Evolutionary conservation across 2,797 vertebrate species (phyloP).

Genomic region (Molossus molossus): DNA sequence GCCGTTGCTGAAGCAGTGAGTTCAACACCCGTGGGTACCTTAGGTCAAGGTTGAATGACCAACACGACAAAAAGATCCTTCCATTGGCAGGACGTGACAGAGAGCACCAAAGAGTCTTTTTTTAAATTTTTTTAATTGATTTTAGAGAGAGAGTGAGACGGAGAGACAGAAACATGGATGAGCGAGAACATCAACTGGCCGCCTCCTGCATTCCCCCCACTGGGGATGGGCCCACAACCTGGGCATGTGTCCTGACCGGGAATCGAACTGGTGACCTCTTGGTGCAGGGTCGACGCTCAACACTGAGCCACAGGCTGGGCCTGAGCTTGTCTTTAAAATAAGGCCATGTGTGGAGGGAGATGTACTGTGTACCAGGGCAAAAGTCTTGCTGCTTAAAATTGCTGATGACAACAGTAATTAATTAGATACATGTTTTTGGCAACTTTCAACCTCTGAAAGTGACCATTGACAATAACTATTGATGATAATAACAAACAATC

Average conservation of each 20-base stretch:
- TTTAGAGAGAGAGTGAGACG: too few species aligned
- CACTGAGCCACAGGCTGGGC: too few species aligned
- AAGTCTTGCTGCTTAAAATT: slow-evolving; percentile 43
- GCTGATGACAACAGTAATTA: background rate
- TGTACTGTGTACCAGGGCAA: background rate
- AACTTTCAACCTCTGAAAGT: slow-evolving; percentile 49
- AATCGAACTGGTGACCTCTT: too few species aligned
- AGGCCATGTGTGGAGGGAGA: background rate
- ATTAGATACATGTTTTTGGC: slow-evolving; percentile 28
- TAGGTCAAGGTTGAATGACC: slow-evolving; percentile 28
- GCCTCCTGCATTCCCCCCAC: too few species aligned
- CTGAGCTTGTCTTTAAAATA: background rate
- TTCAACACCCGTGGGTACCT: background rate
- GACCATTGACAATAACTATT: slow-evolving; percentile 35
- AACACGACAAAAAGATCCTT: background rate
- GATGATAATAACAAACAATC: slow-evolving; percentile 9
- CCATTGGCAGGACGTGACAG: background rate
- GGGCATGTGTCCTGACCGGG: too few species aligned
- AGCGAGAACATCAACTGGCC: too few species aligned
- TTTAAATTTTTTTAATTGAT: background rate
- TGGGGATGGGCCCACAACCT: too few species aligned
- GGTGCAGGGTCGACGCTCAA: too few species aligned
- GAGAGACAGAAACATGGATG: too few species aligned
- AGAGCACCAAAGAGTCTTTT: background rate
- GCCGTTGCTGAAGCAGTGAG: background rate